Percentiles rank a stretch among this genome's conserved stretches.
phyloP scores from a whole-genome alignment of 2,888 invertebrate genomes.

The Colletes collaris region DNA sequence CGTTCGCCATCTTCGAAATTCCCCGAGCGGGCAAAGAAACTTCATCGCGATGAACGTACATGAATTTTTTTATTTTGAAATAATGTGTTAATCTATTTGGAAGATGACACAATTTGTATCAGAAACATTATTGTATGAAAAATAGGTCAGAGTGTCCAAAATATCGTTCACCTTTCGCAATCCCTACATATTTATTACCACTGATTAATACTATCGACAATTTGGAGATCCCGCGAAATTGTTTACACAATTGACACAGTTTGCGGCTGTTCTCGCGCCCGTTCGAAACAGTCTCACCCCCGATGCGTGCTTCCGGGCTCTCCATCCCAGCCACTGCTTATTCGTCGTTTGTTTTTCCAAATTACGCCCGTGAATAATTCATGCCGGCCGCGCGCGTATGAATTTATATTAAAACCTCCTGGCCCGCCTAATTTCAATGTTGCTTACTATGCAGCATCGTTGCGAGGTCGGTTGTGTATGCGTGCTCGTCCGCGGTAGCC shows the following conservation, averaged over 20 bases:
- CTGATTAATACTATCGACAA: too few species aligned
- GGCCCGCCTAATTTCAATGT: constrained; percentile 61
- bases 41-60: neutral
- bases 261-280: too few species aligned
- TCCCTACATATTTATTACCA: too few species aligned
- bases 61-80: too few species aligned
- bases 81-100: too few species aligned
- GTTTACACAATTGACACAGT: too few species aligned
- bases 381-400: constrained; percentile 62
- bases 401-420: constrained; percentile 75
- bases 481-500: neutral
- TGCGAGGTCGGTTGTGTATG: neutral
- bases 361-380: constrained; percentile 74
- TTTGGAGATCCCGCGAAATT: too few species aligned
- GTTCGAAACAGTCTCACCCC: neutral
- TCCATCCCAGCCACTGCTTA: constrained; percentile 34
- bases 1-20: constrained; percentile 13
- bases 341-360: constrained; percentile 70
- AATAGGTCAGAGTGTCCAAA: too few species aligned
- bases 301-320: neutral
- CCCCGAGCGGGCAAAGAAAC: constrained; percentile 1
- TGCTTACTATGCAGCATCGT: constrained; percentile 61
- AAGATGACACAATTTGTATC: too few species aligned
- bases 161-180: too few species aligned
- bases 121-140: too few species aligned